These are phyloP conservation scores for Motacilla tschutschensis DNA, from an alignment of 2,113 vertebrate genomes.

Conservation along the genomic window DNA sequence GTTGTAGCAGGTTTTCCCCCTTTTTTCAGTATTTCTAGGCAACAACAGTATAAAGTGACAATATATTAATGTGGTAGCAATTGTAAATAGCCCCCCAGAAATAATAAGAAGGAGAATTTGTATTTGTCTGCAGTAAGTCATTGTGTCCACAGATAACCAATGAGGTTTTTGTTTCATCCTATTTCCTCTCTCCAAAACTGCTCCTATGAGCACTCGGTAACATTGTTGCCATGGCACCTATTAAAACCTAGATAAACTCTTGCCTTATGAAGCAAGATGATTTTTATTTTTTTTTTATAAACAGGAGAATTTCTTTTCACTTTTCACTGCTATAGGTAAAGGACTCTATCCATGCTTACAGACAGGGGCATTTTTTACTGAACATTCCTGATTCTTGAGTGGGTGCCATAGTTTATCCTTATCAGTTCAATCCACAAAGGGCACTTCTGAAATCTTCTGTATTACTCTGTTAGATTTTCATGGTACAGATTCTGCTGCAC, in stretches of 20 bases:
- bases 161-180: background rate
- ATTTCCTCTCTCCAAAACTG: background rate
- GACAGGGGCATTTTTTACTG: background rate
- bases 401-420: background rate
- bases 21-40: background rate
- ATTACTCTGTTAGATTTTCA: background rate
- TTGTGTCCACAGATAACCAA: background rate
- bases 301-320: background rate
- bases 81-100: background rate
- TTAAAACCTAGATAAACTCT: slow-evolving; percentile 8
- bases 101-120: background rate
- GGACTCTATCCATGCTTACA: background rate
- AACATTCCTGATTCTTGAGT: background rate
- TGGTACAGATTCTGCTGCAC: background rate
- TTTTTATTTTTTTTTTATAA: background rate
- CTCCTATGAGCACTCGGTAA: background rate
- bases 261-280: background rate
- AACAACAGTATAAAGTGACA: background rate
- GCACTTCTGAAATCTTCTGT: background rate
- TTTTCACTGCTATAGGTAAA: background rate
- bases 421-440: background rate
- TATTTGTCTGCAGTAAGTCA: background rate
- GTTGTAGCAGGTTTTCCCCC: background rate
- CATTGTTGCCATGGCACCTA: slow-evolving; percentile 39
- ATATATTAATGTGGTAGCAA: background rate